These are phyloP conservation scores for Scatophagus argus DNA, from an alignment of 2,113 vertebrate genomes.

Conservation along the genomic window DNA sequence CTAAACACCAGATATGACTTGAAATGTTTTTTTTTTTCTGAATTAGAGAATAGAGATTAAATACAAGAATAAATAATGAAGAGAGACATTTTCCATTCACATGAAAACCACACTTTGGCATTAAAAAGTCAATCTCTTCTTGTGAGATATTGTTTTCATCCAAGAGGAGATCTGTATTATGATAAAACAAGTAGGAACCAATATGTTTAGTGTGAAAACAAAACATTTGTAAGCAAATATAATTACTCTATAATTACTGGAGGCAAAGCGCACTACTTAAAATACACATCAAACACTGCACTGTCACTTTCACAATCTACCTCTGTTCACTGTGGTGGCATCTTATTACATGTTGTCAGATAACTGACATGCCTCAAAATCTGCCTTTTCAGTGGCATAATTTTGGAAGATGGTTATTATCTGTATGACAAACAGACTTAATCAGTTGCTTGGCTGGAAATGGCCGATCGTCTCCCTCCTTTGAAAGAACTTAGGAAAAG, in stretches of 20 bases:
- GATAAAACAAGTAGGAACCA: neutral
- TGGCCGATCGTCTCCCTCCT: slow-evolving; percentile 11
- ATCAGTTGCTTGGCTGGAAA: slow-evolving; percentile 61
- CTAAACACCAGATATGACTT: slow-evolving; percentile 38
- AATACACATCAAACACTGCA: slow-evolving; percentile 7
- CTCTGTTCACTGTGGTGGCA: neutral
- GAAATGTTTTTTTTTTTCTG: slow-evolving; percentile 31
- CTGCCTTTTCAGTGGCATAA: slow-evolving; percentile 6
- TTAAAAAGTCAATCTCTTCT: slow-evolving; percentile 14
- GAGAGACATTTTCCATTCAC: neutral
- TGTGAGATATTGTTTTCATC: neutral
- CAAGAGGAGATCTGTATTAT: neutral
- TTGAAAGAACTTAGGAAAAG: slow-evolving; percentile 37
- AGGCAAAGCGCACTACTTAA: neutral
- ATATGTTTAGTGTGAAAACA: neutral
- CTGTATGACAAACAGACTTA: slow-evolving; percentile 55
- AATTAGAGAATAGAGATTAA: slow-evolving; percentile 30
- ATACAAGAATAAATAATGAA: slow-evolving; percentile 14
- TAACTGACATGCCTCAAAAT: neutral
- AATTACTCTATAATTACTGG: slow-evolving; percentile 14
- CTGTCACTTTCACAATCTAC: neutral
- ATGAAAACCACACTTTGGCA: too few relatives aligned
- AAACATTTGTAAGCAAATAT: slow-evolving; percentile 3
- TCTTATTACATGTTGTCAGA: slow-evolving; percentile 8
- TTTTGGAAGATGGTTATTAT: slow-evolving; percentile 45